Evolutionary conservation across 2,797 vertebrate species (phyloP).

Genomic region (Esox lucius): DNA sequence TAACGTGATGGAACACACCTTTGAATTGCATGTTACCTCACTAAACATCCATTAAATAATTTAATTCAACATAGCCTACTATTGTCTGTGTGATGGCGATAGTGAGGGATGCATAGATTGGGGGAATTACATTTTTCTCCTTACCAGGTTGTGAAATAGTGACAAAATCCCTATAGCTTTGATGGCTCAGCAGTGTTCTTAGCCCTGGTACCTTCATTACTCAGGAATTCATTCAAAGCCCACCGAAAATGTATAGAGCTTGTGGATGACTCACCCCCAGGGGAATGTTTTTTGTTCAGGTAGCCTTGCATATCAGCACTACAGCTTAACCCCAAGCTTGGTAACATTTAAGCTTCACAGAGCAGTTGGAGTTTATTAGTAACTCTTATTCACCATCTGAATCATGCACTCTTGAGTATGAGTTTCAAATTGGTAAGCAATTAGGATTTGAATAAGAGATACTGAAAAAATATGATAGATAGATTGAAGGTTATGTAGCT

Average conservation of each 20-base stretch:
- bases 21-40: conserved; percentile 3
- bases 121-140: conserved; percentile 60
- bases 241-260: conserved; percentile 68
- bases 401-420: not conserved
- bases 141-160: conserved; percentile 73
- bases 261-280: conserved; percentile 74
- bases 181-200: conserved; percentile 71
- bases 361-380: not conserved
- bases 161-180: conserved; percentile 72
- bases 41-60: conserved; percentile 9
- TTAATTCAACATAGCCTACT: not conserved
- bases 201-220: conserved; percentile 62
- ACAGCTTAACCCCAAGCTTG: not conserved
- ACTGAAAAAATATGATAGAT: not conserved
- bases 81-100: conserved; percentile 46
- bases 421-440: not conserved
- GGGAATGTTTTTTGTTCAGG: conserved; percentile 68
- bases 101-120: conserved; percentile 36
- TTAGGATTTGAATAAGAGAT: not conserved
- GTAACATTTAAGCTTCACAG: not conserved
- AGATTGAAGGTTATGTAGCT: not conserved
- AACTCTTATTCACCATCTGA: not conserved
- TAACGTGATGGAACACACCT: not conserved
- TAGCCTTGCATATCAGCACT: conserved; percentile 70
- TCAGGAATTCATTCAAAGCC: conserved; percentile 64